Conservation (phyloP, 2,113 vertebrate genomes). For the Rhinopomastus cyanomelas region DNA sequence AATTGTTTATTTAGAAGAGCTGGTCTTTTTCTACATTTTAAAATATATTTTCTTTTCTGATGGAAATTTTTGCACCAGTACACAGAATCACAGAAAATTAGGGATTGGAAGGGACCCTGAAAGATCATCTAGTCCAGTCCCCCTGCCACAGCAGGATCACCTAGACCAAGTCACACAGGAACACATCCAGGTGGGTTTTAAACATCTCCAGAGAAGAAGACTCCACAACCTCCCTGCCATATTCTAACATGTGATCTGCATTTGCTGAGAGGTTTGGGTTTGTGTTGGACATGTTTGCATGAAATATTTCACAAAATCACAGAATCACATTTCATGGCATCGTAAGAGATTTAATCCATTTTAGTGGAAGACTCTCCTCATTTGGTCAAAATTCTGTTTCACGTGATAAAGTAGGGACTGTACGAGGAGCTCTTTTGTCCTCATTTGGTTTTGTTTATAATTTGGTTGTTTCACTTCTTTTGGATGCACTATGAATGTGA, state of each 20-base stretch:
- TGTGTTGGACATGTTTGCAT: not conserved
- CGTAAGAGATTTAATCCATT: not conserved
- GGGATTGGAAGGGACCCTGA: no score
- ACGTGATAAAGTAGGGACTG: not conserved
- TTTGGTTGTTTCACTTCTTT: not conserved
- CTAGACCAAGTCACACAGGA: no score
- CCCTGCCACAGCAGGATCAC: no score
- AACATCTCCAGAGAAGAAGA: no score
- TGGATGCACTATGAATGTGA: accelerated
- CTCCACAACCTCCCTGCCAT: no score
- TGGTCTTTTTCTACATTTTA: not conserved
- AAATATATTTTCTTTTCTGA: not conserved
- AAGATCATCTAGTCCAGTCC: not conserved
- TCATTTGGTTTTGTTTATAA: not conserved
- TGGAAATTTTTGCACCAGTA: not conserved
- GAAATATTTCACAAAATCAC: no score
- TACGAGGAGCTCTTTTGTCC: not conserved
- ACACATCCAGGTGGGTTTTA: no score
- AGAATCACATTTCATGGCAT: accelerated
- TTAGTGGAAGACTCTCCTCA: not conserved
- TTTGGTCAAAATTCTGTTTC: not conserved
- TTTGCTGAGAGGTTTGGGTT: not conserved
- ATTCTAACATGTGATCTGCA: not conserved
- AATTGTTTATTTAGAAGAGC: not conserved
- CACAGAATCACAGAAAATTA: no score